These are phyloP conservation scores for Rhogogaster chlorosoma DNA, from an alignment of 2,888 invertebrate genomes.

Conservation along the genomic window DNA sequence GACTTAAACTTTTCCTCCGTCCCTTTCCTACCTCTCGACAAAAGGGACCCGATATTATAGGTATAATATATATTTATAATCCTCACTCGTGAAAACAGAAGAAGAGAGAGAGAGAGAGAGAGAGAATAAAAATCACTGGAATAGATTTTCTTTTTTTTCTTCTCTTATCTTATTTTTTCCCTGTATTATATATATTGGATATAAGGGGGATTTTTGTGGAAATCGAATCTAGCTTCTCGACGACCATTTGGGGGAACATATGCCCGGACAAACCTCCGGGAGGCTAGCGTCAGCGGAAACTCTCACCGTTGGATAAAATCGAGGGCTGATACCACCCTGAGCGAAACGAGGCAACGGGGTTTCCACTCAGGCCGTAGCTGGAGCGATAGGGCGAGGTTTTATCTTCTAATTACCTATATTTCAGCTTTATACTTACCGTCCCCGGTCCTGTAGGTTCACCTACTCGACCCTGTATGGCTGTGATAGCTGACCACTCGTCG, in stretches of 20 bases:
- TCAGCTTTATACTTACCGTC: constrained; percentile 16
- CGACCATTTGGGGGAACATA: not conserved
- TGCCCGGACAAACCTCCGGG: not conserved
- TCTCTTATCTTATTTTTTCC: too few species aligned
- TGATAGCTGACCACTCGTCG: not conserved
- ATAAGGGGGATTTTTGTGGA: not conserved
- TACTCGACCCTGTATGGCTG: not conserved
- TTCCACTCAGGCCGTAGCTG: not conserved
- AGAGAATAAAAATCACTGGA: not conserved
- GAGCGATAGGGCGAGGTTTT: not conserved
- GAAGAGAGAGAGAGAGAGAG: not conserved
- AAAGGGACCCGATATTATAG: not conserved
- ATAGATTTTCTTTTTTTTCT: not conserved
- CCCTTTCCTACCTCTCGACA: not conserved
- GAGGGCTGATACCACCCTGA: constrained; percentile 14
- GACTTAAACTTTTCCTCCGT: not conserved
- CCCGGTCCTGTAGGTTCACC: too few species aligned
- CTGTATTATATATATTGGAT: not conserved
- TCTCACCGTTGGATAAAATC: constrained; percentile 30
- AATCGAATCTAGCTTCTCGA: not conserved
- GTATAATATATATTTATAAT: not conserved
- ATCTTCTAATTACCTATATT: constrained; percentile 39
- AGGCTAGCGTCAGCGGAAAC: constrained; percentile 19
- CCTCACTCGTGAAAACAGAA: not conserved
- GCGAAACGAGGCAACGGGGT: constrained; percentile 24